Evolutionary conservation across 2,797 vertebrate species (phyloP).

Genomic region (Gymnopithys bicolor): DNA sequence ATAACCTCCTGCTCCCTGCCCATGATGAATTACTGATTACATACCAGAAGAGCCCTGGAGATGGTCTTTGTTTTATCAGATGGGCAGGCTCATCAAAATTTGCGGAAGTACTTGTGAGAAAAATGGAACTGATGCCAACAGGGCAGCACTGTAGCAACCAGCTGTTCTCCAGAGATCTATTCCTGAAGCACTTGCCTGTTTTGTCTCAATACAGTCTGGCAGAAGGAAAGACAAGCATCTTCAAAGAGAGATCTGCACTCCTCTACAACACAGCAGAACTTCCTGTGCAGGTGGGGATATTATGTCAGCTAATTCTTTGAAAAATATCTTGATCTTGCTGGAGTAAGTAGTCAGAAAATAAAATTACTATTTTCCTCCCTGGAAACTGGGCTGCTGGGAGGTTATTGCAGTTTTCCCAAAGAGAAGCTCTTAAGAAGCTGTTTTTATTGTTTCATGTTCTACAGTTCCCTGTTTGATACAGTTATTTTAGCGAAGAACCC

Average conservation of each 20-base stretch:
- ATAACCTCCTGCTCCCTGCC: neutral
- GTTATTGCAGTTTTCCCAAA: neutral
- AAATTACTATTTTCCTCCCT: neutral
- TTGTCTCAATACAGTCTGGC: neutral
- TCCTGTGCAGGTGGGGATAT: constrained; percentile 59
- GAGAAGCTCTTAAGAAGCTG: neutral
- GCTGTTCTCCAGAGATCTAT: neutral
- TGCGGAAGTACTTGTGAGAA: neutral
- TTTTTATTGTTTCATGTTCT: neutral
- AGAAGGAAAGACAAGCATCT: neutral
- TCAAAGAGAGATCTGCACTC: constrained; percentile 13
- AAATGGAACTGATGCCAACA: neutral
- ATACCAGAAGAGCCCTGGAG: neutral
- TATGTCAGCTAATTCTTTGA: constrained; percentile 26
- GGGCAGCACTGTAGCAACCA: neutral
- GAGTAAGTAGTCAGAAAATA: constrained; percentile 17
- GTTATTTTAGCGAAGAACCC: neutral
- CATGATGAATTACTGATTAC: neutral
- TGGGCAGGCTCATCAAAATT: neutral
- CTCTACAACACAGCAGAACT: constrained; percentile 22
- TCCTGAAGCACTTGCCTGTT: neutral
- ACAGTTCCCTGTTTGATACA: neutral
- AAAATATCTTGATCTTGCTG: neutral
- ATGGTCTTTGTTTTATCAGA: neutral
- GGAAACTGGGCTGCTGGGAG: neutral